Evolutionary conservation across 2,888 invertebrate species (phyloP).

Genomic region (Diogma glabrata): DNA sequence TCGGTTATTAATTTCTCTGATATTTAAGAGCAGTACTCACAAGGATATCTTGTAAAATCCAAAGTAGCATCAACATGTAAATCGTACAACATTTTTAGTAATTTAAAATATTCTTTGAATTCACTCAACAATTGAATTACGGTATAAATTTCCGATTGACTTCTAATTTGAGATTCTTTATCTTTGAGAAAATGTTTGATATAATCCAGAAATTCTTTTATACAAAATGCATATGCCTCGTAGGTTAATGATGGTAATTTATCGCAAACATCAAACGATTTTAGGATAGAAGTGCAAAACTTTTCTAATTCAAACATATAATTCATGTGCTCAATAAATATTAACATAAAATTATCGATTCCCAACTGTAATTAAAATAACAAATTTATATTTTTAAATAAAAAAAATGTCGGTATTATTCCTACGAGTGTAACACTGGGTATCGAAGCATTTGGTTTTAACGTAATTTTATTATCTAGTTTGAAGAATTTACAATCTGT

Average conservation of each 20-base stretch:
- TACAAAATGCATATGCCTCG: background rate
- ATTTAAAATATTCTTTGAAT: background rate
- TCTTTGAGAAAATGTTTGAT: background rate
- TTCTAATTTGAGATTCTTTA: background rate
- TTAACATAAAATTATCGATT: too few species aligned
- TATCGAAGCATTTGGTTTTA: background rate
- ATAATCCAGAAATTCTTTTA: background rate
- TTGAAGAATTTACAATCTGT: conserved; percentile 1
- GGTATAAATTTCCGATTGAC: background rate
- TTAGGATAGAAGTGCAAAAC: too few species aligned
- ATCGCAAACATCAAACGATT: too few species aligned
- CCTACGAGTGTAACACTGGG: background rate
- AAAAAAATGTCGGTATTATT: too few species aligned
- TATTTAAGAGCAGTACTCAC: too few species aligned
- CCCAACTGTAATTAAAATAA: too few species aligned
- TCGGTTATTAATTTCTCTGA: too few species aligned
- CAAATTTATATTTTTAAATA: too few species aligned
- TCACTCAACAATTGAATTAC: background rate
- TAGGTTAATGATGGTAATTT: background rate
- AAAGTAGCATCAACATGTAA: background rate
- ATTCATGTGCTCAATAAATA: background rate
- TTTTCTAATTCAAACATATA: background rate
- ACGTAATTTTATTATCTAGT: background rate
- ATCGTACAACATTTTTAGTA: background rate
- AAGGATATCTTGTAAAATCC: conserved; percentile 1